These are phyloP conservation scores for Toxonevra muliebris DNA, from an alignment of 2,888 invertebrate species.

Conservation along the genomic window DNA sequence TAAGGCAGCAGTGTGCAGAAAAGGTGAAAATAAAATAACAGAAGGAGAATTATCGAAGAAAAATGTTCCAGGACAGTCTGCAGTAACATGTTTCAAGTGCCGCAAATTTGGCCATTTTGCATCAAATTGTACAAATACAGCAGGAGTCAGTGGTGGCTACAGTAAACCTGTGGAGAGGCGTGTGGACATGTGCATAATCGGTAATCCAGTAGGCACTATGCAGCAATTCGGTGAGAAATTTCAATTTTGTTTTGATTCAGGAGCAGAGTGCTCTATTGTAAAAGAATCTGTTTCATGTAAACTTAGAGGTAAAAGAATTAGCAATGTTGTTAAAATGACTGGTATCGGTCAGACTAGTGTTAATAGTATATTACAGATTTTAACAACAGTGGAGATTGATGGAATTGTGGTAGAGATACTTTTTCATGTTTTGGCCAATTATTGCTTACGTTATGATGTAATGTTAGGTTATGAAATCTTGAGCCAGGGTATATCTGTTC, in stretches of 20 bases:
- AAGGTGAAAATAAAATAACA: too few species aligned
- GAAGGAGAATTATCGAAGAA: too few species aligned
- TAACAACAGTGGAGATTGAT: slow-evolving; percentile 16
- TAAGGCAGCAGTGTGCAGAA: slow-evolving; percentile 8
- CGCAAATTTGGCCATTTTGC: too few species aligned
- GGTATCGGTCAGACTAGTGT: slow-evolving; percentile 22
- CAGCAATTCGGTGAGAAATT: slow-evolving; percentile 22
- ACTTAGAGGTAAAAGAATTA: slow-evolving; percentile 22
- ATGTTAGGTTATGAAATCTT: slow-evolving; percentile 18
- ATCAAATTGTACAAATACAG: too few species aligned
- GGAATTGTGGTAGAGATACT: slow-evolving; percentile 14
- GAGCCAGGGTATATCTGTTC: slow-evolving; percentile 5
- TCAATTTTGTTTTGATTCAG: slow-evolving; percentile 26
- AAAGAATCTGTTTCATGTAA: slow-evolving; percentile 21
- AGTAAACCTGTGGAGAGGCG: too few species aligned
- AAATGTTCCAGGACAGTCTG: too few species aligned
- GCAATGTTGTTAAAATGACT: slow-evolving; percentile 18
- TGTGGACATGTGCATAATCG: slow-evolving; percentile 11
- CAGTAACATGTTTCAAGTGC: too few species aligned
- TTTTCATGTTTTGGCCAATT: slow-evolving; percentile 21
- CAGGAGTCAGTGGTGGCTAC: too few species aligned
- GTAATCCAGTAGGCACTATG: slow-evolving; percentile 4
- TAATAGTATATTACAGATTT: slow-evolving; percentile 11
- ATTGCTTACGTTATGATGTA: slow-evolving; percentile 6
- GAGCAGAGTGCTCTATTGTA: slow-evolving; percentile 26